These are phyloP conservation scores for Drosophila chauvacae DNA, from an alignment of 1,140 invertebrate species.

Conservation along the genomic window DNA sequence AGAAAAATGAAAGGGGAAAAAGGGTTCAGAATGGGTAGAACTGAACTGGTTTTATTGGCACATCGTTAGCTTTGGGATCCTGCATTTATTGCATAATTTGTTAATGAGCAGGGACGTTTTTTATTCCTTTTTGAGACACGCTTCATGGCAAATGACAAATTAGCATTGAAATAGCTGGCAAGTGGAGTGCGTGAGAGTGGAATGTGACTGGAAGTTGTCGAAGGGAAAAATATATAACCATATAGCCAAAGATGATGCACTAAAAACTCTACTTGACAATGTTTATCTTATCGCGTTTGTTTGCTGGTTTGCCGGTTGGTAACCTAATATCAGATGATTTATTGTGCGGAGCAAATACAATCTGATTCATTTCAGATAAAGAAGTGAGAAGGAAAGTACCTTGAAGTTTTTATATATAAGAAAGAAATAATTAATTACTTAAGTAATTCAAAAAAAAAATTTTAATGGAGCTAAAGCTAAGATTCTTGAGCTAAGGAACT, in stretches of 20 bases:
- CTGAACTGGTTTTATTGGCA: constrained; percentile 70
- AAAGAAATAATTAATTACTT: background rate
- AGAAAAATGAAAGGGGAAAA: constrained; percentile 39
- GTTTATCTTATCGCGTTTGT: constrained; percentile 36
- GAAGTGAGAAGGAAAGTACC: background rate
- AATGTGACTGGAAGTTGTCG: constrained; percentile 33
- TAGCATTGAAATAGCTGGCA: constrained; percentile 65
- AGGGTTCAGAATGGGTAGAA: constrained; percentile 32
- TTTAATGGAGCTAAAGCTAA: background rate
- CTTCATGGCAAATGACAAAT: constrained; percentile 71
- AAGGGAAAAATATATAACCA: constrained; percentile 12
- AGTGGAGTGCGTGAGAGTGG: constrained; percentile 53
- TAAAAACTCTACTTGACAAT: constrained; percentile 6
- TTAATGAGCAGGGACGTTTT: constrained; percentile 59
- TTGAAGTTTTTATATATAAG: background rate
- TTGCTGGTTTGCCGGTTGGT: constrained; percentile 22
- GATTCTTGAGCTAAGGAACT: background rate
- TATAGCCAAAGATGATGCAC: constrained; percentile 29
- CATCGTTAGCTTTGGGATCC: constrained; percentile 67
- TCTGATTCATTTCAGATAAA: constrained; percentile 26
- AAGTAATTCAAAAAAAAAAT: background rate
- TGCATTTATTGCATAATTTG: constrained; percentile 82
- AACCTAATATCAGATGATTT: constrained; percentile 45
- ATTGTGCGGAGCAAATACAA: constrained; percentile 15
- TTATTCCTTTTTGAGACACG: constrained; percentile 5